Percentiles rank a stretch among this genome's conserved stretches.
phyloP scores from a whole-genome alignment of 2,888 invertebrate genomes.

The Xylophagus ater region DNA sequence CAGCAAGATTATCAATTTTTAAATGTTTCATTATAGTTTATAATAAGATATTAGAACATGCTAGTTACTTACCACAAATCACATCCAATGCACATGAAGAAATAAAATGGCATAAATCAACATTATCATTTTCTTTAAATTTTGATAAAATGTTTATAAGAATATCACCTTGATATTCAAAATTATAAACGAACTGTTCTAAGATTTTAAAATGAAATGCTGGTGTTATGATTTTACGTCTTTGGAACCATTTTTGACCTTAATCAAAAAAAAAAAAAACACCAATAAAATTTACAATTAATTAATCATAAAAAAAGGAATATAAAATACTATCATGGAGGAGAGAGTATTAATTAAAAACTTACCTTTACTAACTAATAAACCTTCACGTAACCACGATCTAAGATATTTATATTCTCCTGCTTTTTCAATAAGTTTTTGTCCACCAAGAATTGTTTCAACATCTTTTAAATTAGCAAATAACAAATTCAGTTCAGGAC shows the following conservation, averaged over 20 bases:
- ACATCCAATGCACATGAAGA: conserved; percentile 50
- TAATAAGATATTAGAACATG: too few species aligned
- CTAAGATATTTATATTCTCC: conserved; percentile 35
- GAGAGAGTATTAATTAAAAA: background rate
- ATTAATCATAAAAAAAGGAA: background rate
- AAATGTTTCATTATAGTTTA: too few species aligned
- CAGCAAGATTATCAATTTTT: too few species aligned
- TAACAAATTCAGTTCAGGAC: conserved; percentile 13
- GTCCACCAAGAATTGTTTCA: conserved; percentile 28
- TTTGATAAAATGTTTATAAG: conserved; percentile 47
- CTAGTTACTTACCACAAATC: conserved; percentile 49
- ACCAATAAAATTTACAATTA: background rate
- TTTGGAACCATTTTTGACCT: conserved; percentile 35
- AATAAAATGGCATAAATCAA: conserved; percentile 52
- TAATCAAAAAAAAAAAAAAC: background rate
- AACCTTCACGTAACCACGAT: conserved; percentile 42
- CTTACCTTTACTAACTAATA: conserved; percentile 37
- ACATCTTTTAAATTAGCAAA: conserved; percentile 34
- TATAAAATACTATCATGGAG: background rate
- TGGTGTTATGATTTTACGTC: conserved; percentile 62
- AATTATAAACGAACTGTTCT: conserved; percentile 58
- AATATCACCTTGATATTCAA: conserved; percentile 49
- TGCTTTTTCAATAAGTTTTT: conserved; percentile 40
- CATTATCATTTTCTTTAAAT: conserved; percentile 41
- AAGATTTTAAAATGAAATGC: conserved; percentile 72